phyloP scores from a whole-genome alignment of 2,113 vertebrate species.

The Lamprotornis superbus region DNA sequence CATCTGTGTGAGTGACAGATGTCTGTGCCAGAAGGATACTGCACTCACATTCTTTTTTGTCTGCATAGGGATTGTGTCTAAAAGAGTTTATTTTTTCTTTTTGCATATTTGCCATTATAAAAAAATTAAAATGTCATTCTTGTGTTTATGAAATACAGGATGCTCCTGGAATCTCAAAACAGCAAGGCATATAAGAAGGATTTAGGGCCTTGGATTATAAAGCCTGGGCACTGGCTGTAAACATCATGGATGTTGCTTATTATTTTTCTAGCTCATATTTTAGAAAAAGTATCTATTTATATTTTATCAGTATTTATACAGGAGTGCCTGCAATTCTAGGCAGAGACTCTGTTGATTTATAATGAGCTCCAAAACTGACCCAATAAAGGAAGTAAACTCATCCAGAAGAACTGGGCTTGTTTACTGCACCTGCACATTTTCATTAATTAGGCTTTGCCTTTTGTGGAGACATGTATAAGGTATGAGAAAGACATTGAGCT shows the following conservation, averaged over 20 bases:
- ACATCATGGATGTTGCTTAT: slow-evolving; percentile 16
- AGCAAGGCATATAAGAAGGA: slow-evolving; percentile 10
- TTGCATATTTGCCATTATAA: slow-evolving; percentile 62
- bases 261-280: slow-evolving; percentile 18
- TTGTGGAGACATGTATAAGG: background rate
- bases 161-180: slow-evolving; percentile 49
- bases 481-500: background rate
- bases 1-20: slow-evolving; percentile 73
- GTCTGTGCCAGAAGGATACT: slow-evolving; percentile 70
- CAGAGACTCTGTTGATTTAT: background rate
- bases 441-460: slow-evolving; percentile 16
- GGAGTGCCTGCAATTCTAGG: slow-evolving; percentile 8
- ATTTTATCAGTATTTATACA: slow-evolving; percentile 51
- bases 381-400: slow-evolving; percentile 30
- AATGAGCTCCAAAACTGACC: background rate
- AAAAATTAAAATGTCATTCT: slow-evolving; percentile 72
- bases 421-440: slow-evolving; percentile 16
- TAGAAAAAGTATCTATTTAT: slow-evolving; percentile 44
- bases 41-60: slow-evolving; percentile 40
- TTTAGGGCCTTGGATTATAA: slow-evolving; percentile 50
- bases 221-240: slow-evolving; percentile 43
- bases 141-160: slow-evolving; percentile 55
- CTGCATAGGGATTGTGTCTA: slow-evolving; percentile 36
- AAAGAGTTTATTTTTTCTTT: slow-evolving; percentile 46
- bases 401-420: background rate